Percentiles rank a stretch among this genome's conserved stretches.
Conservation (phyloP, 2,797 vertebrate species). For the Cossypha dichroa region DNA sequence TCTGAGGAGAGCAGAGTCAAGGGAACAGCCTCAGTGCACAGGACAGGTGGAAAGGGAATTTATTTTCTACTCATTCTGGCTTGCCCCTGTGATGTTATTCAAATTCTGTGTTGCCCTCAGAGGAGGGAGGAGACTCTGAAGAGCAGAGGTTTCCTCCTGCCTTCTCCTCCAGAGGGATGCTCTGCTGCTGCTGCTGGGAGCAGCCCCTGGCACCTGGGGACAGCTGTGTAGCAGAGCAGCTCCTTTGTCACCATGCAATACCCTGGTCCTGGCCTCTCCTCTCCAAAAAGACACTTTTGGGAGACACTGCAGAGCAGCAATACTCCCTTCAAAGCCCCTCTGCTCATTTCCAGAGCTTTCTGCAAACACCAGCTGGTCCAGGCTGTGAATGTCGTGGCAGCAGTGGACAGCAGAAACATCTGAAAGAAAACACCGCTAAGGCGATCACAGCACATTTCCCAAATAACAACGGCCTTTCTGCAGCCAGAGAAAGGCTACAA, state of each 20-base stretch:
- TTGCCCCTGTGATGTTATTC: neutral
- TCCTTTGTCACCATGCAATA: neutral
- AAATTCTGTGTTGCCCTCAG: neutral
- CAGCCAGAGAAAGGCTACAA: neutral
- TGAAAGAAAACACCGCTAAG: conserved; percentile 3
- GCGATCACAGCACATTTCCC: neutral
- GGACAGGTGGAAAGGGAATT: neutral
- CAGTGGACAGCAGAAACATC: neutral
- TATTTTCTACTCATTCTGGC: neutral
- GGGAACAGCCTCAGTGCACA: neutral
- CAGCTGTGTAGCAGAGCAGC: neutral
- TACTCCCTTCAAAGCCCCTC: neutral
- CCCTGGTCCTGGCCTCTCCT: neutral
- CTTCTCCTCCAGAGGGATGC: neutral
- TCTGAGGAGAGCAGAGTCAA: neutral
- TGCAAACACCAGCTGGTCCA: neutral
- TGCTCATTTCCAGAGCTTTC: neutral
- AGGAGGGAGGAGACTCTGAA: neutral
- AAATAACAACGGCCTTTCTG: neutral
- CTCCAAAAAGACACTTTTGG: accelerated
- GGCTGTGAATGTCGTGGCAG: neutral
- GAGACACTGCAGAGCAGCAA: neutral
- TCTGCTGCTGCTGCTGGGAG: neutral
- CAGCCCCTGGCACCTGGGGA: neutral
- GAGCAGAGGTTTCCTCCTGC: neutral